phyloP scores from a whole-genome alignment of 2,797 vertebrate species.

The Argya squamiceps region DNA sequence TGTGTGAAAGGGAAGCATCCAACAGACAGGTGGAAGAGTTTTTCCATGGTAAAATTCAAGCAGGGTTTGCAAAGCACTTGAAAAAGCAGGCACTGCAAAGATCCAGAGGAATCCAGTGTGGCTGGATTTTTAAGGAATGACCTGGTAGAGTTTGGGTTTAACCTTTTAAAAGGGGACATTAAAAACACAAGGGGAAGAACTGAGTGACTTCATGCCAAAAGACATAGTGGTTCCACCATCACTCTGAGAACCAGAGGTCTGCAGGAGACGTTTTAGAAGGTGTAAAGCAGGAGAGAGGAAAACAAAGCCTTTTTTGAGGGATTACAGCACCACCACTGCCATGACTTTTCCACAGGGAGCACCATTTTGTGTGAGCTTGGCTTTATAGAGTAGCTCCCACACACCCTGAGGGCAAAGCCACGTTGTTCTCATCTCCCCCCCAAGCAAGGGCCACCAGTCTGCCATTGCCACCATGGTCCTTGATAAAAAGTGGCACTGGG shows the following conservation, averaged over 20 bases:
- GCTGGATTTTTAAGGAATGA: not conserved
- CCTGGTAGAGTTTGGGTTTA: not conserved
- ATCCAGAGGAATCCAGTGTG: not conserved
- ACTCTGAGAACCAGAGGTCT: not conserved
- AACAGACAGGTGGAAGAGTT: fast-evolving
- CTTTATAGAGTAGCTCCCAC: not conserved
- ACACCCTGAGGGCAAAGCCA: not conserved
- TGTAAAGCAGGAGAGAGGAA: not conserved
- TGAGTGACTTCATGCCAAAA: not conserved
- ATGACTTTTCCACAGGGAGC: not conserved
- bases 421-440: fast-evolving
- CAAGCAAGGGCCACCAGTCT: fast-evolving
- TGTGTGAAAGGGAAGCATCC: not conserved
- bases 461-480: not conserved
- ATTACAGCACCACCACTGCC: not conserved
- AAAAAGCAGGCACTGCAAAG: not conserved
- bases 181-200: not conserved
- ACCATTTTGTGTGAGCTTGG: fast-evolving
- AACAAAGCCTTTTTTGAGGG: not conserved
- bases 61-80: not conserved
- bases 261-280: not conserved
- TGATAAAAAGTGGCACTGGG: not conserved
- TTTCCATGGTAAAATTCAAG: not conserved
- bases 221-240: fast-evolving
- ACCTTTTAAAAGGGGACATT: not conserved